Evolutionary conservation across 2,113 vertebrate species (phyloP), one percentile per base, ranked within the genome.

Genomic region (Fukomys damarensis): DNA sequence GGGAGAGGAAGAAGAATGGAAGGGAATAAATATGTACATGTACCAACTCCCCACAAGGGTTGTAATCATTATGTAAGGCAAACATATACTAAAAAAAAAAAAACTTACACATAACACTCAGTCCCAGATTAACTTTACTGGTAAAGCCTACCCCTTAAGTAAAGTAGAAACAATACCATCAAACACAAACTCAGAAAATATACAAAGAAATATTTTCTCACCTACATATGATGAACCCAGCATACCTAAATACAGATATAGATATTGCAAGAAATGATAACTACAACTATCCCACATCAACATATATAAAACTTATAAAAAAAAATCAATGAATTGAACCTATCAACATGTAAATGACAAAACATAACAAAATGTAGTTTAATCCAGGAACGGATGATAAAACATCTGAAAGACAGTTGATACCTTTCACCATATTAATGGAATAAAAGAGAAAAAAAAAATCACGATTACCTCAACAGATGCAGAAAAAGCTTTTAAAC

Each of bases 341-440:
- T 22, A 77, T 58, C 13, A 94, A 89, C 12, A 89, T n/a, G 82
- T 58, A 91, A 68, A 95, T 41, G 9, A 81, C 8, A 87, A 1
- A 86, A 66, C 58, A 92, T 35, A 46, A 77, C 22, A 32, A 82
- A 77, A 32, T 54, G 2, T 38, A 2, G 24, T 66, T 93, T 84
- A 96, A 80, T 56, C 19, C 56, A 91, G 43, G 8, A 88, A 93
- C 0, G 35, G 26, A 84, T 68, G 19, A 17, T 84, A 72, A 52
- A 93, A 94, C 28, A 90, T 58, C 4, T 95, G n/a, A 93, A 83
- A 93, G 80, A 61, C 65, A 74, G 74, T 59, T 32, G 89, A 3
- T 63, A 20, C 19, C 86, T 83, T 76, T 96, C 26, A 93, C 20
- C 17, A 28, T 63, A 89, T 11, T 76, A 90, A 76, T 26, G 93